Evolutionary conservation across 2,888 invertebrate species (phyloP), one percentile per base, ranked within the genome.

Genomic region (Luperina nickerlii): DNA sequence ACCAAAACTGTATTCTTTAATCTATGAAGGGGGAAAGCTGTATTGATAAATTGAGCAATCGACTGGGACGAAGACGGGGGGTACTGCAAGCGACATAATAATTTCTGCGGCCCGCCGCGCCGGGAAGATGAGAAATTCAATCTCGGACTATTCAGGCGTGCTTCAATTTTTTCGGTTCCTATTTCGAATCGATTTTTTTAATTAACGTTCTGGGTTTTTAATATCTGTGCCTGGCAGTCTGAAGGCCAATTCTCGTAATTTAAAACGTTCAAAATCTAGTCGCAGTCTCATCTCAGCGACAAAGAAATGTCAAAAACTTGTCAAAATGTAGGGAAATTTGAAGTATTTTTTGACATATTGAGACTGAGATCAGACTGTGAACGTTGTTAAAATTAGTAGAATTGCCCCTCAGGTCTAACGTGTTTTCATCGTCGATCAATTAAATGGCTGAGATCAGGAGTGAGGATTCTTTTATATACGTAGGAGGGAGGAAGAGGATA

Each of bases 21-120:
- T 95, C 95, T 94, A 82, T 93, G 92, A 42, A 78, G 60, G 88
- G 86, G 88, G 87, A 90, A 83, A 84, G 92, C 93, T 92, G 93
- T 96, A 96, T 96, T 96, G 96, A 96, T 96, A 96, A 96, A 96
- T 96, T 95, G 96, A 96, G 96, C 96, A 96, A 95, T 96, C 96
- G 96, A 92, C 92, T 93, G 91, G 92, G 92, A 92, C 92, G 94
- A 94, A 94, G 95, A 93, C 90, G 93, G 91, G 87, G 87, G 91
- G 91, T 90, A 87, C 94, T 96, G 96, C 94, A 93, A 92, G 93
- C 93, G 96, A 96, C 96, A 95, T 95, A 95, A 95, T 95, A 95
- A 95, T 96, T 95, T 95, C 94, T 94, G 94, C 93, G 92, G 92
- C 89, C 91, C 92, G 89, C 83, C 87, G 87, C 92, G 89, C 83